Conservation (phyloP, 2,888 invertebrate genomes). For the Germaria angustata region DNA sequence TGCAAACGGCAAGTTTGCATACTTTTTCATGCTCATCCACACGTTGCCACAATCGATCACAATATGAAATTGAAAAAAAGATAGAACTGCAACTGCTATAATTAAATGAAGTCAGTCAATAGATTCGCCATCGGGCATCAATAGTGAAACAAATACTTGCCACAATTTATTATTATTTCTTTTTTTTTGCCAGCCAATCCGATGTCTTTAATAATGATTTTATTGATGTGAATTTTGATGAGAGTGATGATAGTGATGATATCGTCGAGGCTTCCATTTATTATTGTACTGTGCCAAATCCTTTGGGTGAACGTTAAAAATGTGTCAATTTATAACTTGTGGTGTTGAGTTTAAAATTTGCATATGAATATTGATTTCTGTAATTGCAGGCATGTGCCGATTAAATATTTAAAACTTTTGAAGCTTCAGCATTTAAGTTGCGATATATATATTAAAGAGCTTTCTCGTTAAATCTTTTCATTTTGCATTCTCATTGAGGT, state of each 20-base stretch:
- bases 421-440: background rate
- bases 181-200: conserved; percentile 15
- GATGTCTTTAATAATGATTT: conserved; percentile 5
- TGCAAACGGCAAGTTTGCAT: background rate
- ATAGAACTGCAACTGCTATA: background rate
- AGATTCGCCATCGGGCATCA: conserved; percentile 20
- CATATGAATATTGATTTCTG: too few relatives aligned
- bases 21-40: background rate
- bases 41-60: background rate
- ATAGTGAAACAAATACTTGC: conserved; percentile 9
- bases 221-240: background rate
- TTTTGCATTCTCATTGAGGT: too few relatives aligned
- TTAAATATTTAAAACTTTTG: background rate
- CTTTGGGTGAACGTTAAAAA: conserved; percentile 43
- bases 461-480: too few relatives aligned
- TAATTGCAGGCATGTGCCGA: background rate
- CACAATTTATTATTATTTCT: background rate
- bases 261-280: background rate
- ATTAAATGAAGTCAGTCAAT: conserved; percentile 41
- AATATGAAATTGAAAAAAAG: background rate
- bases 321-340: conserved; percentile 36
- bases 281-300: background rate
- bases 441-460: too few relatives aligned
- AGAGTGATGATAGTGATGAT: background rate
- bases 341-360: background rate